Evolutionary conservation across 2,888 invertebrate species (phyloP), one percentile per base, ranked within the genome.

Genomic region (Omphaloscelis lunosa): DNA sequence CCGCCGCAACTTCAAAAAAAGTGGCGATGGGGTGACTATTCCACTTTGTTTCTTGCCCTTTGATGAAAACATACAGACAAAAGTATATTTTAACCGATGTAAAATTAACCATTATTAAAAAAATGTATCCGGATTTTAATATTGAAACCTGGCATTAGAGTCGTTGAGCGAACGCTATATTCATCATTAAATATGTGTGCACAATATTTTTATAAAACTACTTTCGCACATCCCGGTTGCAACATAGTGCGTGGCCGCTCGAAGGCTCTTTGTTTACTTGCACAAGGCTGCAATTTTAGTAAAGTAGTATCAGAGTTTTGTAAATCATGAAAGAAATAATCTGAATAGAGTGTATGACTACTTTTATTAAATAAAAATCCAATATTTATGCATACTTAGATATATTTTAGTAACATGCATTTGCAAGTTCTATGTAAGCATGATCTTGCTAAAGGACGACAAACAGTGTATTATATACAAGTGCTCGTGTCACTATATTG

Each of bases 341-440:
- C 41, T 56, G 56, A 77, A 59, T 63, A 74, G n/a, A 71, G 53
- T 80, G 51, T 75, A 66, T 68, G 51, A 75, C 80, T 87, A 86
- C 75, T 85, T 72, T 80, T 87, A 87, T 81, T 86, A 89, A 89
- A 89, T 87, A 89, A 89, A 89, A 89, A 89, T 85, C 83, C 89
- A 89, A 83, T 85, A 84, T 86, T 48, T 85, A 88, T 89, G 88
- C 83, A 87, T 81, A 86, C 82, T 87, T 89, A 77, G 69, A 77
- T 84, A 88, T 89, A 89, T 89, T 89, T 68, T 87, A 88, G 85
- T 83, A 84, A 86, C 89, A 89, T 89, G 89, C 89, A 89, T 77
- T 69, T 83, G 89, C 89, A 85, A 86, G 77, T 87, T 84, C 73
- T 89, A 86, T 79, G 73, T 70, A 88, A 89, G 88, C 88, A 83